Evolutionary conservation across 2,113 vertebrate genomes (phyloP).

Genomic region (Astatoreochromis straeleni): DNA sequence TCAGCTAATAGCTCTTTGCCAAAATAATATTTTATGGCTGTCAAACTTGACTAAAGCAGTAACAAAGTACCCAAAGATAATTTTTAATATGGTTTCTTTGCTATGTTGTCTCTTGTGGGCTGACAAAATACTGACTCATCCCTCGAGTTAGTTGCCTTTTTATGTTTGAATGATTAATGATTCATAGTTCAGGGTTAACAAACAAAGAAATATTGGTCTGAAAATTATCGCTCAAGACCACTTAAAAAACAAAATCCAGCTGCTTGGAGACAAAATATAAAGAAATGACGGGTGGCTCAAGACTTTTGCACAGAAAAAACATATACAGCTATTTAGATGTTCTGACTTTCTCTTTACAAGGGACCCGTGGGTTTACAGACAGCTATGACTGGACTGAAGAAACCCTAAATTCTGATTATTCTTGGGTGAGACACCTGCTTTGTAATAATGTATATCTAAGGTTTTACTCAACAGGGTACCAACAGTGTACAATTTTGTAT

Average conservation of each 20-base stretch:
- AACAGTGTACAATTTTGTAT: neutral
- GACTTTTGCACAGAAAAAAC: neutral
- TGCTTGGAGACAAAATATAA: neutral
- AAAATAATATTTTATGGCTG: neutral
- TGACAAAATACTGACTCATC: neutral
- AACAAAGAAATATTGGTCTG: neutral
- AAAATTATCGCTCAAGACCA: neutral
- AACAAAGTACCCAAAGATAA: neutral
- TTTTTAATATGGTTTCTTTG: neutral
- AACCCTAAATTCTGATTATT: neutral
- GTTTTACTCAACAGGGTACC: neutral
- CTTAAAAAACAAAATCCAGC: rapidly evolving
- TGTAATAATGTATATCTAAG: neutral
- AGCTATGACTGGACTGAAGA: neutral
- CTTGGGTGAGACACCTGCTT: neutral
- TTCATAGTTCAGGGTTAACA: neutral
- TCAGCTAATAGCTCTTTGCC: neutral
- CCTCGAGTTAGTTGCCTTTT: neutral
- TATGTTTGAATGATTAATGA: neutral
- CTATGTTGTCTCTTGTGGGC: neutral
- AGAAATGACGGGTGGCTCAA: neutral
- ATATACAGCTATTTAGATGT: neutral
- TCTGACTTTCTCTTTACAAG: neutral
- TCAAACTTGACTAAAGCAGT: neutral
- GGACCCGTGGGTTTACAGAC: rapidly evolving